A percentile compares a stretch with the other conserved stretches of the same genome.
These are phyloP conservation scores for Saiga tatarica DNA, from an alignment of 2,113 vertebrate species.

Conservation along the genomic window DNA sequence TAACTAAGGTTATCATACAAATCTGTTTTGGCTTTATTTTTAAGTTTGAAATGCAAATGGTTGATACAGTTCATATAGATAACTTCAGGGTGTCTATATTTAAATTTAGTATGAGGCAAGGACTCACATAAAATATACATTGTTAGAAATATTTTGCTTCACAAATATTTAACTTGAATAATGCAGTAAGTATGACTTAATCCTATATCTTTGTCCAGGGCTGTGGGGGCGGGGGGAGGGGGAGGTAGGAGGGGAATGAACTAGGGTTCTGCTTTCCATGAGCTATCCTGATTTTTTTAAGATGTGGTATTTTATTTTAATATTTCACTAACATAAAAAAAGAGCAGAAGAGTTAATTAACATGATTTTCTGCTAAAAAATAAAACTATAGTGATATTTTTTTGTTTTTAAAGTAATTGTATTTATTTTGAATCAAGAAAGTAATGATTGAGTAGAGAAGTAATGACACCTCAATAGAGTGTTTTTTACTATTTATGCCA, in stretches of 20 bases:
- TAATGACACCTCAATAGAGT: neutral
- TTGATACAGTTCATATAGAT: conserved; percentile 63
- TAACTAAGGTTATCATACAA: conserved; percentile 51
- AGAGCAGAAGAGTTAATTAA: neutral
- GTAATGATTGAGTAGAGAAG: neutral
- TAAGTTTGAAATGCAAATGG: conserved; percentile 70
- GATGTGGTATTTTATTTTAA: neutral
- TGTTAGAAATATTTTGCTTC: conserved; percentile 44
- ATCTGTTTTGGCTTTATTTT: conserved; percentile 71
- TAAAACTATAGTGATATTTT: neutral
- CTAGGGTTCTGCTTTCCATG: conserved; percentile 29
- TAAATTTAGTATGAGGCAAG: conserved; percentile 51
- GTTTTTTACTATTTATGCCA: neutral
- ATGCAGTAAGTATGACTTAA: conserved; percentile 23
- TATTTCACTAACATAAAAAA: neutral
- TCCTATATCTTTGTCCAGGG: neutral
- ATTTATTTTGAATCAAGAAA: neutral
- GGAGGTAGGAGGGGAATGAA: neutral
- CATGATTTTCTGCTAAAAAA: conserved; percentile 10
- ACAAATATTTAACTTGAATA: conserved; percentile 43
- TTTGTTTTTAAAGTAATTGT: neutral
- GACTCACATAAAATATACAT: neutral
- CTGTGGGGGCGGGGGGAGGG: too few species aligned
- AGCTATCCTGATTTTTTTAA: neutral
- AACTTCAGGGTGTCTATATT: conserved; percentile 64